Percentiles rank a stretch among this genome's conserved stretches.
phyloP scores from a whole-genome alignment of 2,888 invertebrate species.

The Clanis bilineata region DNA sequence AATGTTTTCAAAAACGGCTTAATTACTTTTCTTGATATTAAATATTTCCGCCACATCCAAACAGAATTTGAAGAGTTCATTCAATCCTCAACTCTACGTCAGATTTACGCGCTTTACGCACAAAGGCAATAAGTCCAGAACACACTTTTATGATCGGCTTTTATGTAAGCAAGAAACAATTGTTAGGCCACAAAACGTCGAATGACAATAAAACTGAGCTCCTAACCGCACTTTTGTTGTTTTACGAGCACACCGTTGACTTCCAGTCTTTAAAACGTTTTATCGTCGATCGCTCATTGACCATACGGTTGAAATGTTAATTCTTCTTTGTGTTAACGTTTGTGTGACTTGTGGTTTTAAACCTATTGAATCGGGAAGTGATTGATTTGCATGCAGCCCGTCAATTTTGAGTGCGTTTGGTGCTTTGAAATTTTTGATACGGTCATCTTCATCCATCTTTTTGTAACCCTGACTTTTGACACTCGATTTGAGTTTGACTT shows the following conservation, averaged over 20 bases:
- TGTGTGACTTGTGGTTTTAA: not conserved
- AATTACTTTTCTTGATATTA: not conserved
- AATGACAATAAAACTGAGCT: constrained; percentile 40
- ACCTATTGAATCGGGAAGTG: not conserved
- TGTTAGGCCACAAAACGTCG: constrained; percentile 57
- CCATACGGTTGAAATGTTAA: constrained; percentile 2
- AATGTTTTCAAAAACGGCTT: too few species aligned
- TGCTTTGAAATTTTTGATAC: not conserved
- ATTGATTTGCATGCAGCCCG: not conserved
- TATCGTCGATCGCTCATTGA: constrained; percentile 50
- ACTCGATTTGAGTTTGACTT: too few species aligned
- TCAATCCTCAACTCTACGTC: not conserved
- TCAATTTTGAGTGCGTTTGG: not conserved
- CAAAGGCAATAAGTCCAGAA: constrained; percentile 43
- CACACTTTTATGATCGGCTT: constrained; percentile 54
- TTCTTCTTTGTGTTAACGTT: not conserved
- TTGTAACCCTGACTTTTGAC: too few species aligned
- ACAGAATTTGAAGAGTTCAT: not conserved
- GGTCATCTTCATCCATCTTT: not conserved
- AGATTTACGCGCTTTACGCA: constrained; percentile 31
- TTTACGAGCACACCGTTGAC: constrained; percentile 41
- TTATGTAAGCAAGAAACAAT: constrained; percentile 67
- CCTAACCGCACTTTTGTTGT: constrained; percentile 30
- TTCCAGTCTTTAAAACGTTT: constrained; percentile 51
- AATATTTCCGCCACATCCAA: not conserved